Conservation (phyloP, 2,888 invertebrate species). For the Camponotus fellah region DNA sequence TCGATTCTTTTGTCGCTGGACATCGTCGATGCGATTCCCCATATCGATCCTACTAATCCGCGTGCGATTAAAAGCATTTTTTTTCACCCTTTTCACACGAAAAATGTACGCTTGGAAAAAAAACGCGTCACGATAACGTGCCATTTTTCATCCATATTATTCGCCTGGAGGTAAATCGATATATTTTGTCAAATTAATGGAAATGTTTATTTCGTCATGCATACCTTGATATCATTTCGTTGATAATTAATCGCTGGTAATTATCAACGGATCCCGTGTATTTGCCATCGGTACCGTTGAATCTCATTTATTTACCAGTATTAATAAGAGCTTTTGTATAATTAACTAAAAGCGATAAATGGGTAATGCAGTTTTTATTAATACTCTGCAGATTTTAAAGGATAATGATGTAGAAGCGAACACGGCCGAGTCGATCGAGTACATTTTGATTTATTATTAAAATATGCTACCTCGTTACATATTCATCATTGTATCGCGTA, state of each 20-base stretch:
- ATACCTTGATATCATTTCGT: constrained; percentile 41
- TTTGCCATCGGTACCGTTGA: constrained; percentile 41
- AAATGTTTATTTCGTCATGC: constrained; percentile 37
- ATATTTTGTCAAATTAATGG: constrained; percentile 21
- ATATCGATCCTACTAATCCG: constrained; percentile 29
- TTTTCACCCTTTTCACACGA: not conserved
- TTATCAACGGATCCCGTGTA: constrained; percentile 42
- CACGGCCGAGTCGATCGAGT: constrained; percentile 21
- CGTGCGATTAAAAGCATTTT: constrained; percentile 27
- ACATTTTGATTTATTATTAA: constrained; percentile 71
- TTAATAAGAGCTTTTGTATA: constrained; percentile 57
- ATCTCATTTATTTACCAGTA: constrained; percentile 54
- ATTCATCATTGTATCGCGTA: constrained; percentile 56
- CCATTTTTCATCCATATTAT: not conserved
- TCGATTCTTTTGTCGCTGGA: constrained; percentile 59
- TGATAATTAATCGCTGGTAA: constrained; percentile 53
- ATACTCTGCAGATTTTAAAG: constrained; percentile 41
- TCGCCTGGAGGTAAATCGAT: not conserved
- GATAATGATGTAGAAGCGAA: constrained; percentile 36
- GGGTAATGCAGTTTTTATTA: constrained; percentile 56
- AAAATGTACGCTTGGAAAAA: not conserved
- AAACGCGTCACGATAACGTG: not conserved
- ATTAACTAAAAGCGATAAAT: constrained; percentile 52
- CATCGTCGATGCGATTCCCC: constrained; percentile 28
- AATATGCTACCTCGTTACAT: constrained; percentile 68